These are phyloP conservation scores for Drosophila varians DNA, from an alignment of 1,140 invertebrate genomes.

Conservation along the genomic window DNA sequence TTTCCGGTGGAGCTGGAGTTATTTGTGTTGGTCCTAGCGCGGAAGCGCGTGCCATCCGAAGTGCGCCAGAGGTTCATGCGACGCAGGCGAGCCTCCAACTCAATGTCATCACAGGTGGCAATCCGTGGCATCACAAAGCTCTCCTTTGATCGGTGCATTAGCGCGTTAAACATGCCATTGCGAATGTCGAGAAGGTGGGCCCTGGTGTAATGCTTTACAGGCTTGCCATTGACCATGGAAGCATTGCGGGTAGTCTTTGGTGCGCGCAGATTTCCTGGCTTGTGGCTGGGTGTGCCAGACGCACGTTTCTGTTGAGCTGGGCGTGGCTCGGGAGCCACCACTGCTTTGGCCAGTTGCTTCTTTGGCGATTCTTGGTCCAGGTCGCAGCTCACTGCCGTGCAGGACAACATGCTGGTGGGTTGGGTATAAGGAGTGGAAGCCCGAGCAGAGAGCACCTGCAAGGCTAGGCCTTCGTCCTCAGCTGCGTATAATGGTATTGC, in stretches of 20 bases:
- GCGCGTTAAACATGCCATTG: constrained; percentile 54
- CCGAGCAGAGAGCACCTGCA: constrained; percentile 71
- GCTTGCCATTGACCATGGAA: background rate
- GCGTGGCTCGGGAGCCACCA: background rate
- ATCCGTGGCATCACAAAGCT: constrained; percentile 65
- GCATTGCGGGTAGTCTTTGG: constrained; percentile 11
- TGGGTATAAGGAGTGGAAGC: constrained; percentile 75
- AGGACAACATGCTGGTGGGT: constrained; percentile 59
- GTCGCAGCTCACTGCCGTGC: constrained; percentile 67
- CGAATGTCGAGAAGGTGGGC: constrained; percentile 66
- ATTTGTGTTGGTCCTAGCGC: constrained; percentile 19
- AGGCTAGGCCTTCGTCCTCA: constrained; percentile 61
- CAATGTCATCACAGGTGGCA: constrained; percentile 79
- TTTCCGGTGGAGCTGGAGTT: constrained; percentile 27
- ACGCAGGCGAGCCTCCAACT: constrained; percentile 68
- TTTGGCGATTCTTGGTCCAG: constrained; percentile 59
- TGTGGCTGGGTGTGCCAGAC: background rate
- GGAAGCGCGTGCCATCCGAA: constrained; percentile 28
- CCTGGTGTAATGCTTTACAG: constrained; percentile 51
- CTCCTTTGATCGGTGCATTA: constrained; percentile 53
- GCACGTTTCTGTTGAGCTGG: constrained; percentile 24
- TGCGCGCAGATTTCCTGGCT: constrained; percentile 1
- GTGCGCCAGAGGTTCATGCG: constrained; percentile 74
- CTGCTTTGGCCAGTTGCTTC: constrained; percentile 14
- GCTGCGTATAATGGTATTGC: constrained; percentile 58